A percentile compares a stretch with the other conserved stretches of the same genome.
phyloP scores from a whole-genome alignment of 1,140 invertebrate species.

The Mya arenaria region DNA sequence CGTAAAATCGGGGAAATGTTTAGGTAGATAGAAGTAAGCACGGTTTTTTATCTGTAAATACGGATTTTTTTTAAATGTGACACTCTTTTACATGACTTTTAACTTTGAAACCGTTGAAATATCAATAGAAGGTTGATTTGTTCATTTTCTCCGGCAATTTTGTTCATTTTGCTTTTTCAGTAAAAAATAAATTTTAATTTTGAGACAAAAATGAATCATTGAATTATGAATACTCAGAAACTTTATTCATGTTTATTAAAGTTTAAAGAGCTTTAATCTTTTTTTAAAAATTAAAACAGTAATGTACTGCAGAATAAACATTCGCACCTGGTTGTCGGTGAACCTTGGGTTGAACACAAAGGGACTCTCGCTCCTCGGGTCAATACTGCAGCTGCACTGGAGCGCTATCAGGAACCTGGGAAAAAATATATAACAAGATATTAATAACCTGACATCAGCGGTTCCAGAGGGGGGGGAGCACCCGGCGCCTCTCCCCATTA shows the following conservation, averaged over 20 bases:
- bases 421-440: conserved; percentile 26
- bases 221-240: no score
- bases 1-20: no score
- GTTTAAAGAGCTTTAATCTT: no score
- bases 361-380: conserved; percentile 81
- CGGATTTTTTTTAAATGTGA: neutral
- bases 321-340: conserved; percentile 81
- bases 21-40: no score
- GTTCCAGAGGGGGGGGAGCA: no score
- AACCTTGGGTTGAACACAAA: conserved; percentile 88
- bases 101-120: neutral
- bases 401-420: conserved; percentile 86
- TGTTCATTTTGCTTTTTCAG: no score
- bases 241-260: no score
- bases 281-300: neutral
- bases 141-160: no score
- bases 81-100: neutral
- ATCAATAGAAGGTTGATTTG: no score
- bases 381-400: conserved; percentile 11
- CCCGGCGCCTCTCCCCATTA: no score
- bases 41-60: neutral
- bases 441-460: neutral
- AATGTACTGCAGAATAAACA: neutral
- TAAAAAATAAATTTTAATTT: no score
- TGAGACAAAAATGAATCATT: no score